These are phyloP conservation scores for Drosophila recens DNA, from an alignment of 2,888 invertebrate species.

Conservation along the genomic window DNA sequence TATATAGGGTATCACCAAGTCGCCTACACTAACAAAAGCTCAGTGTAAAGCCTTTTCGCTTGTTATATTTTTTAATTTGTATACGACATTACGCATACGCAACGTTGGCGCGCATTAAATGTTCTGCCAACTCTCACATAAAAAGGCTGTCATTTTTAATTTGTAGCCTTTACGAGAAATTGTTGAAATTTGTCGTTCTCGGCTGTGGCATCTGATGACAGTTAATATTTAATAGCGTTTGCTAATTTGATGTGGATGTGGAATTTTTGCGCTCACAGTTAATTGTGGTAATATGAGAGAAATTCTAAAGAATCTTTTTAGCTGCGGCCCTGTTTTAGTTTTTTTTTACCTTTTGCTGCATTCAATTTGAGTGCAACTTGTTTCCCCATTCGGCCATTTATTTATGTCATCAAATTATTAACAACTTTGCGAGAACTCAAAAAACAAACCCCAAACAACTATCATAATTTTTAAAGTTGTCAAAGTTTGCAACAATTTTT, in stretches of 20 bases:
- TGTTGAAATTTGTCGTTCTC: slow-evolving; percentile 44
- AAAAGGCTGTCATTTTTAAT: slow-evolving; percentile 61
- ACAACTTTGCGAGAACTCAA: slow-evolving; percentile 36
- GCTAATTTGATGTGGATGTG: slow-evolving; percentile 45
- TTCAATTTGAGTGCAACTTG: slow-evolving; percentile 58
- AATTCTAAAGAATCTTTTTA: slow-evolving; percentile 12
- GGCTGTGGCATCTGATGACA: slow-evolving; percentile 34
- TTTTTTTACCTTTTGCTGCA: not conserved
- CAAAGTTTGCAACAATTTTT: slow-evolving; percentile 78
- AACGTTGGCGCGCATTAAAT: slow-evolving; percentile 47
- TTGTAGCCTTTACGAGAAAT: slow-evolving; percentile 50
- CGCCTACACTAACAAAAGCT: not conserved
- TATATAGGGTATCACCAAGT: not conserved
- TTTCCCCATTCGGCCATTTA: slow-evolving; percentile 53
- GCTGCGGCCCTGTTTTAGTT: slow-evolving; percentile 1
- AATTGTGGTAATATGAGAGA: slow-evolving; percentile 12
- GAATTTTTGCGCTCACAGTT: slow-evolving; percentile 2
- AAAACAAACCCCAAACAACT: slow-evolving; percentile 41
- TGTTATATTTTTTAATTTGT: slow-evolving; percentile 34
- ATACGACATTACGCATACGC: slow-evolving; percentile 53
- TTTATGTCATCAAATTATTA: slow-evolving; percentile 73
- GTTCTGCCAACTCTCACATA: slow-evolving; percentile 42
- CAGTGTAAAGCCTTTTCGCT: not conserved
- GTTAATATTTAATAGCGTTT: slow-evolving; percentile 51
- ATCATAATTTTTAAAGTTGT: slow-evolving; percentile 71